Evolutionary conservation across 2,113 vertebrate species (phyloP), one percentile per base, ranked within the genome.

Genomic region (Colistium nudipinnis): DNA sequence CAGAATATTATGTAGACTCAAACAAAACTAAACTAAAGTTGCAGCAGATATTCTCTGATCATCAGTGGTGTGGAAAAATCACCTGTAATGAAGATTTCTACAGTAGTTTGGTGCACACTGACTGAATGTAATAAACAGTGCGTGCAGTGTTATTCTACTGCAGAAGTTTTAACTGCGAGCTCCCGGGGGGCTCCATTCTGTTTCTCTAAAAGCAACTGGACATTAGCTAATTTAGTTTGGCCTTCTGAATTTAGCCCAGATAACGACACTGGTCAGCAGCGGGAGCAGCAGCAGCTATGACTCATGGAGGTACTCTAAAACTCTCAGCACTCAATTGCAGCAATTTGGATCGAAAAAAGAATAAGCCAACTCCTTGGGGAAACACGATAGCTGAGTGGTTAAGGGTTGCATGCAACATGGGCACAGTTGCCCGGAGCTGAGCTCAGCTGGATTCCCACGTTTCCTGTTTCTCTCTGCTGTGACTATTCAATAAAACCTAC

Each of bases 261-360:
- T 55, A 20, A 35, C 13, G 16, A 55, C 31, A 16, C n/a, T 5
- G 31, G 53, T 54, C 53, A 36, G 19, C 52, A 36, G 31, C 31
- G 35, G 52, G n/a, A 22, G 19, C 51, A 13, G n/a, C 51, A 30
- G 48, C 14, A 30, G 25, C n/a, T n/a, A n/a, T n/a, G n/a, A n/a
- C n/a, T n/a, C n/a, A n/a, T 28, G 4, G 14, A 30, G 49, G 27
- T 30, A 6, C 27, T 52, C 24, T 36, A 55, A 22, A 36, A 14
- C 53, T 33, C 20, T 55, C 2, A 36, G 19, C 24, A 10, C 30
- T 11, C 52, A 35, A 35, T 9, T 49, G 49, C 49, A 30, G 49
- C 27, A n/a, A 11, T 55, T 55, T 55, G 33, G n/a, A 54, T 54
- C 25, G 28, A 28, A 22, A 54, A 54, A 17, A n/a, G n/a, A n/a